Base-by-base conservation (phyloP, 2,113 vertebrate species). In the Potamarius usumacintae region DNA sequence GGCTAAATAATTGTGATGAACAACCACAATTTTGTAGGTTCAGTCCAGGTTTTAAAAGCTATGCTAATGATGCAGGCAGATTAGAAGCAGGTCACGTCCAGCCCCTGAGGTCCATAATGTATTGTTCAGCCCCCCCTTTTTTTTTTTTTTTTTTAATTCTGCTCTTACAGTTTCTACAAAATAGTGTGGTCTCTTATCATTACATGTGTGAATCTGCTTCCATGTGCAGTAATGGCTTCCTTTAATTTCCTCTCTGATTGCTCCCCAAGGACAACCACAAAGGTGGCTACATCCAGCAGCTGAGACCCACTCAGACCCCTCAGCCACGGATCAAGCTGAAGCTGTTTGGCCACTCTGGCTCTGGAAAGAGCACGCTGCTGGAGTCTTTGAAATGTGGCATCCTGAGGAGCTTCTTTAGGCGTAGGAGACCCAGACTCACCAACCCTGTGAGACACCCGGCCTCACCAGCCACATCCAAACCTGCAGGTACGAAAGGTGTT, bases 371-470 rank as follows among this genome's bases (percentile, higher is more conserved):
- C 83, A 96, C 96, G 0, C 95, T 99, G 0, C 95, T 99, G 84
- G 98, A 99, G 87, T 99, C 98, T 20, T 96, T 99, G 77, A 99
- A 97, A 82, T 99, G 98, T 0, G 98, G 98, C 71, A 97, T 99
- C 88, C 93, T 99, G 85, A 93, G 98, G 89, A 97, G 98, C 92
- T 98, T 99, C 91, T 99, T 99, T 94, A 95, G 97, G 86, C 96
- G 98, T 79, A 96, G 96, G 84, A 94, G 98, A 79, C 97, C 97
- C 17, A 94, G 97, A 2, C 93, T 97, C 71, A 94, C 95, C 90
- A 97, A 94, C 90, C 95, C 96, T 0, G 89, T 94, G 9, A 95
- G 97, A 8, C 98, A 98, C 85, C 98, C 98, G 0, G 96, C 97
- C 9, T 99, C 98, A 1, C 97, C 98, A 15, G 87, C 97, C 92